A percentile compares a stretch with the other conserved stretches of the same genome.
Evolutionary conservation across 1,140 invertebrate species (phyloP).

Genomic region (Polyergus mexicanus): DNA sequence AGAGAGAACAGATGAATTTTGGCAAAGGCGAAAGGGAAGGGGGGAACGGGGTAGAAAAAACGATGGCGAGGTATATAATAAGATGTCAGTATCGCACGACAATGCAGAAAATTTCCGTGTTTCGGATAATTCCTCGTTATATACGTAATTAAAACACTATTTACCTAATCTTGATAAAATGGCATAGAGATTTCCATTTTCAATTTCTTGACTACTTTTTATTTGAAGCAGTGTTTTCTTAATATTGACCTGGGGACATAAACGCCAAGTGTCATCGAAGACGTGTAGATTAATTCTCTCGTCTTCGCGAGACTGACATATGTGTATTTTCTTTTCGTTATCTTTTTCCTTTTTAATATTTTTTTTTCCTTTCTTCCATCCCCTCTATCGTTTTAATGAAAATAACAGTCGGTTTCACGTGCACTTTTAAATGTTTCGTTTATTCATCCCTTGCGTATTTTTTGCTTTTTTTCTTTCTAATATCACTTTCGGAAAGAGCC

Average conservation of each 20-base stretch:
- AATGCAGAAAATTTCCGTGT: too few species aligned
- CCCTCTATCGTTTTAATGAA: neutral
- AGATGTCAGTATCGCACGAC: too few species aligned
- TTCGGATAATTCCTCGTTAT: too few species aligned
- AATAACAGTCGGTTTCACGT: conserved; percentile 13
- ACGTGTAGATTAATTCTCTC: neutral
- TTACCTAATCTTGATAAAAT: too few species aligned
- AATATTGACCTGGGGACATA: neutral
- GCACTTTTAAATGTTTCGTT: neutral
- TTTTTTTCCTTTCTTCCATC: neutral
- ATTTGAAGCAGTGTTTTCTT: neutral
- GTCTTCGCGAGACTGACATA: too few species aligned
- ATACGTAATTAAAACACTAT: too few species aligned
- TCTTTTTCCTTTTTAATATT: neutral
- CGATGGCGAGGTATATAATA: too few species aligned
- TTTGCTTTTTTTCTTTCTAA: neutral
- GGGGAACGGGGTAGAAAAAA: too few species aligned
- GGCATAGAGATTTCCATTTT: too few species aligned
- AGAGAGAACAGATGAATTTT: too few species aligned
- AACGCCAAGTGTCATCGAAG: neutral
- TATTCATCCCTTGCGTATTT: neutral
- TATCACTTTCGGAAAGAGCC: neutral
- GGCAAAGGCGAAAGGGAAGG: too few species aligned
- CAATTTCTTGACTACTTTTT: neutral
- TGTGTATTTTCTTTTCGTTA: neutral